Evolutionary conservation across 2,888 invertebrate species (phyloP), one percentile per base, ranked within the genome.

Genomic region (Athalia cordata): DNA sequence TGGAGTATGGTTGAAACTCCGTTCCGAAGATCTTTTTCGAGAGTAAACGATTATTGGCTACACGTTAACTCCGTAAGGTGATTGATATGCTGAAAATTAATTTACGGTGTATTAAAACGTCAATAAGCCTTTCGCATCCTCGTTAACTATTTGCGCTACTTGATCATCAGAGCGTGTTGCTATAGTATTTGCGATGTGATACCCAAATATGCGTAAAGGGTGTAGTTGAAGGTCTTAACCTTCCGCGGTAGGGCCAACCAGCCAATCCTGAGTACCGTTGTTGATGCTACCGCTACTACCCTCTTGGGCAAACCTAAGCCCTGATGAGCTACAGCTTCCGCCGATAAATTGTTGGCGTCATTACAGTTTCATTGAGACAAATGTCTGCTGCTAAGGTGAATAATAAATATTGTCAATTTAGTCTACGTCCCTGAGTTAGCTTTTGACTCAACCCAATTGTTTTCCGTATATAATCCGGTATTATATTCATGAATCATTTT

Each of bases 341-440:
- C 72, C 72, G 57, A 72, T 72, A 72, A 72, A 72, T 72, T 72
- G 59, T 47, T 59, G 72, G 72, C 72, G 59, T 72, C 59, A 72
- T 72, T 72, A 72, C 57, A 72, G 72, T 72, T 72, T 72, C 72
- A 72, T 72, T 72, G 72, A 72, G 72, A 72, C 72, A 72, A 72
- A 72, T 13, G 72, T 72, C 72, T 43, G 62, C 29, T 11, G 68
- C 47, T 57, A 59, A 45, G 57, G 57, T 59, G 72, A 72, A 72
- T 72, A 72, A 72, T 72, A 72, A 72, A 72, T 72, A 59, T 72
- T 72, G 59, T 72, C 72, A 72, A 70, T 59, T 15, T 52, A 72
- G 59, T 72, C 59, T 9, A 59, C 72, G 57, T 9, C 29, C 29
- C 29, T 29, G 29, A 29, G 29, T 29, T 29, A 9, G 57, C n/a